Base-by-base conservation (phyloP, 2,888 invertebrate species). In the Hybos culiciformis region DNA sequence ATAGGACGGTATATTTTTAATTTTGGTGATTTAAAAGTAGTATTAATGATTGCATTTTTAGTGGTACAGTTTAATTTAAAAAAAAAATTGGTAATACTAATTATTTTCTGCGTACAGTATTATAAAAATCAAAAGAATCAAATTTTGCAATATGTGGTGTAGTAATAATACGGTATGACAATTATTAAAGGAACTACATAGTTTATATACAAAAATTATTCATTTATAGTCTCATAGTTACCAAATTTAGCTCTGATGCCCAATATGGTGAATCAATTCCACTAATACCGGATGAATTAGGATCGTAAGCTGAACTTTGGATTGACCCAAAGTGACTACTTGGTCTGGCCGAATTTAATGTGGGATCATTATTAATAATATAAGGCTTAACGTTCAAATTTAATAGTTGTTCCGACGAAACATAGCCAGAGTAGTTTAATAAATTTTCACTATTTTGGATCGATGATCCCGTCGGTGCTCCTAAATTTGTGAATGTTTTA, bases 401-500 rank as follows among this genome's bases (percentile, higher is more conserved):
- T 49, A 5, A 36, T 15, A 39, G 61, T 62, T 2, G 59, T 48
- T 4, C 57, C 52, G 18, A 55, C 55, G 21, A 57, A 48, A 19
- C 57, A 51, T 43, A 59, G 63, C 37, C 54, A 54, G 31, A n/a
- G 21, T 21, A 21, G 21, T 20, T 36, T 21, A 38, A 39, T n/a
- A 45, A 39, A 42, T 46, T 42, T 9, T 45, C 45, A 3, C 40
- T 9, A 4, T 36, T 8, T 15, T 26, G 41, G 3, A 45, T 14
- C 9, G 43, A 42, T 15, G 34, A 46, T 31, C 43, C 43, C 8
- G 46, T 45, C 1, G 54, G 56, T 24, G 55, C 57, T 5, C 64
- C 64, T 45, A 65, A 46, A 47, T 65, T 65, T 11, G 64, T 64
- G 42, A 63, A 65, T 0, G 65, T 65, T 49, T 65, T 65, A 50